phyloP scores from a whole-genome alignment of 1,140 invertebrate genomes.

The Goniozus legneri region DNA sequence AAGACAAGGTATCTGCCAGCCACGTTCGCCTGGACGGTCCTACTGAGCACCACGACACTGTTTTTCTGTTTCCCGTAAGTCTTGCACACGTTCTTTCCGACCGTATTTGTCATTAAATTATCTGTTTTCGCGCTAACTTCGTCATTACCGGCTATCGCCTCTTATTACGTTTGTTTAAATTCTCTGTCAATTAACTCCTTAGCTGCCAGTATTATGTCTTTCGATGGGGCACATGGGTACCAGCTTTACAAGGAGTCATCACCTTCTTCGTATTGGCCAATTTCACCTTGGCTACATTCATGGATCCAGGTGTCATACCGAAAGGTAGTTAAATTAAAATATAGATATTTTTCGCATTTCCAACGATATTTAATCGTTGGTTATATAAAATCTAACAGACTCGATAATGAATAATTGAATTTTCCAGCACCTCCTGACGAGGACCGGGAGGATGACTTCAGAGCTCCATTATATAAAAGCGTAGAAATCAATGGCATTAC shows the following conservation, averaged over 20 bases:
- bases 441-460: slow-evolving; percentile 94
- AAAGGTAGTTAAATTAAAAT: slow-evolving; percentile 69
- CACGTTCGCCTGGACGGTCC: slow-evolving; percentile 91
- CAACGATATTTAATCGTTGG: slow-evolving; percentile 11
- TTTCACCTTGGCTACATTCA: slow-evolving; percentile 97
- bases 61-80: slow-evolving; percentile 98
- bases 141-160: background rate
- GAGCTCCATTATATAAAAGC: slow-evolving; percentile 96
- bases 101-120: slow-evolving; percentile 13
- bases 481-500: slow-evolving; percentile 98
- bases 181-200: slow-evolving; percentile 1
- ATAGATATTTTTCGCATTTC: slow-evolving; percentile 1
- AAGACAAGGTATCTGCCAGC: slow-evolving; percentile 93
- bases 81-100: slow-evolving; percentile 15
- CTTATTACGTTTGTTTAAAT: slow-evolving; percentile 1
- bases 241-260: slow-evolving; percentile 88
- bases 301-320: slow-evolving; percentile 98
- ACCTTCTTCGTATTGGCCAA: slow-evolving; percentile 97
- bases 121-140: background rate
- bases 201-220: slow-evolving; percentile 80
- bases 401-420: no score
- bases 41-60: slow-evolving; percentile 83
- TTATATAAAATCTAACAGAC: slow-evolving; percentile 9
- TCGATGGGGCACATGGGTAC: slow-evolving; percentile 78
- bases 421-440: slow-evolving; percentile 91